Conservation (phyloP, 2,113 vertebrate species). For the Amblyornis subalaris region DNA sequence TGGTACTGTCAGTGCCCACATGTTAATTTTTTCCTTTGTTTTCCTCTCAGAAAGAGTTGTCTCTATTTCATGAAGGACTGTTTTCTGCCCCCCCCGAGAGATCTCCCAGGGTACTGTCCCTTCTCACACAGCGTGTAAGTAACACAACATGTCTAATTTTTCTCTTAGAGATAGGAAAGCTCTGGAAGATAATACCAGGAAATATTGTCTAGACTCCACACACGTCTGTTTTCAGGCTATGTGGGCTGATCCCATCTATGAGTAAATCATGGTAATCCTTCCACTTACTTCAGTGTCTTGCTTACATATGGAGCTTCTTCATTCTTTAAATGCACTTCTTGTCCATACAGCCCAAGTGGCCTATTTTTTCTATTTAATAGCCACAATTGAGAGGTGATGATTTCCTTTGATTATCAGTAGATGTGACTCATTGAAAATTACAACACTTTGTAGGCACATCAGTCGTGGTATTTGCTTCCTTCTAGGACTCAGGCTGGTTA, state of each 20-base stretch:
- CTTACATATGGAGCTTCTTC: neutral
- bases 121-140: neutral
- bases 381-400: neutral
- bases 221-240: neutral
- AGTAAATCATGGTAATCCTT: neutral
- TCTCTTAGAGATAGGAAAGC: neutral
- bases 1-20: neutral
- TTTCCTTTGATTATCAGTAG: neutral
- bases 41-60: neutral
- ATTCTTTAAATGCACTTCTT: neutral
- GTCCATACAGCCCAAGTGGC: neutral
- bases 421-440: neutral
- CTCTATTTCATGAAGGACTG: neutral
- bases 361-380: neutral
- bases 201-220: neutral
- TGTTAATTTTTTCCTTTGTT: neutral
- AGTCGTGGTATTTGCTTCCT: neutral
- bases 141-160: neutral
- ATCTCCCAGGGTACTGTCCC: neutral
- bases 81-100: neutral
- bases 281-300: neutral
- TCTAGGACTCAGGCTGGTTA: neutral
- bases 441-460: neutral
- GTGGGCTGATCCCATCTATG: neutral
- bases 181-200: neutral